Conservation (phyloP, 2,888 invertebrate species). For the Conomelus anceps region DNA sequence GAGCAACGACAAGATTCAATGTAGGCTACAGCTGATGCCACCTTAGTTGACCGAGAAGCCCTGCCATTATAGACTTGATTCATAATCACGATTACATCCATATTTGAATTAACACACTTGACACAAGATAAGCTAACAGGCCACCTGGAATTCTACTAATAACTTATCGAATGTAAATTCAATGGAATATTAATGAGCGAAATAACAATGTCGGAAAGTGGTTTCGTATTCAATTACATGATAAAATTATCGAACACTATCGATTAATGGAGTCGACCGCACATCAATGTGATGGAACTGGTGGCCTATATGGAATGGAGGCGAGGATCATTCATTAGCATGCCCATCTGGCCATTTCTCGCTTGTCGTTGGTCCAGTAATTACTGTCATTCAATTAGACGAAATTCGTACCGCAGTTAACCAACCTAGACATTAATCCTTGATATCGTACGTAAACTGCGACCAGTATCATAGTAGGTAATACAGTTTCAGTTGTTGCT, state of each 20-base stretch:
- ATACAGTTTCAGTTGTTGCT: not conserved
- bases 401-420: not conserved
- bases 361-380: not conserved
- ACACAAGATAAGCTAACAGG: not conserved
- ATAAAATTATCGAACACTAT: not conserved
- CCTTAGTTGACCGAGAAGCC: not conserved
- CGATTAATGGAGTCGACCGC: not conserved
- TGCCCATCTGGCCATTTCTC: not conserved
- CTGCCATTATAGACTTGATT: no score
- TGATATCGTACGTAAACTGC: not conserved
- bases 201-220: not conserved
- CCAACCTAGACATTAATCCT: not conserved
- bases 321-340: not conserved
- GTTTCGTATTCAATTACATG: not conserved
- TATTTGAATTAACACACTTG: not conserved
- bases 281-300: not conserved
- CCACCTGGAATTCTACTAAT: not conserved
- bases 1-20: no score
- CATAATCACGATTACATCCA: not conserved
- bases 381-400: not conserved
- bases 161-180: not conserved
- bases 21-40: not conserved
- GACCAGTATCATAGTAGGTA: not conserved
- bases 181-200: not conserved
- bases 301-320: not conserved